These are phyloP conservation scores for Brachionus sp. DNA, from an alignment of 1,140 invertebrate genomes.

Conservation along the genomic window DNA sequence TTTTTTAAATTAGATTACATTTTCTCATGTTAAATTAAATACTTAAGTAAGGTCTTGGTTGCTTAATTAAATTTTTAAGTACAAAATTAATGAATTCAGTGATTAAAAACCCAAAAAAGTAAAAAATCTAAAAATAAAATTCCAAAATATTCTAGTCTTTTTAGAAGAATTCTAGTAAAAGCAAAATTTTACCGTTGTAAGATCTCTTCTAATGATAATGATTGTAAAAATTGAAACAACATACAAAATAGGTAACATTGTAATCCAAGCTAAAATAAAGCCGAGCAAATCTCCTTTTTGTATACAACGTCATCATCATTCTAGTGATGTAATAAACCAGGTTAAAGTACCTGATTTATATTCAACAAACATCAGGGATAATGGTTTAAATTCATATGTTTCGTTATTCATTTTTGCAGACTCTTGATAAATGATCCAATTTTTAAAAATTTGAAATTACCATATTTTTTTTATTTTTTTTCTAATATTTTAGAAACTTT, in stretches of 20 bases:
- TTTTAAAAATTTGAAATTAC: not conserved
- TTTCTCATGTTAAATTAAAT: constrained; percentile 62
- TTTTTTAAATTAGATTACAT: too few relatives aligned
- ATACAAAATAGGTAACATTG: constrained; percentile 76
- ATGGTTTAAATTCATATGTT: not conserved
- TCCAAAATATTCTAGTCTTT: not conserved
- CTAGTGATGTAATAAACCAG: not conserved
- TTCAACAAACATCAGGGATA: constrained; percentile 39
- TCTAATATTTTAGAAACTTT: not conserved
- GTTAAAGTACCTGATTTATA: constrained; percentile 7
- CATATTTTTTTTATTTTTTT: not conserved
- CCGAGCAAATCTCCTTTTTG: constrained; percentile 71
- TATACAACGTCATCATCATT: not conserved
- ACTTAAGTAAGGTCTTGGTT: constrained; percentile 68
- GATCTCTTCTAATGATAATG: constrained; percentile 80
- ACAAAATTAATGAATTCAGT: constrained; percentile 77
- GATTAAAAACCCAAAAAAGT: constrained; percentile 73
- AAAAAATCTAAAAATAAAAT: constrained; percentile 71
- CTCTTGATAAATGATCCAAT: not conserved
- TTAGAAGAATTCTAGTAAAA: not conserved
- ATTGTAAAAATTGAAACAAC: constrained; percentile 75
- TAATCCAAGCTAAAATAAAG: constrained; percentile 73
- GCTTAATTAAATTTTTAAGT: constrained; percentile 76
- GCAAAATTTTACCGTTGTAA: constrained; percentile 74
- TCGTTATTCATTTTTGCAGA: constrained; percentile 10